phyloP scores from a whole-genome alignment of 2,113 vertebrate genomes.

The Pipra filicauda region DNA sequence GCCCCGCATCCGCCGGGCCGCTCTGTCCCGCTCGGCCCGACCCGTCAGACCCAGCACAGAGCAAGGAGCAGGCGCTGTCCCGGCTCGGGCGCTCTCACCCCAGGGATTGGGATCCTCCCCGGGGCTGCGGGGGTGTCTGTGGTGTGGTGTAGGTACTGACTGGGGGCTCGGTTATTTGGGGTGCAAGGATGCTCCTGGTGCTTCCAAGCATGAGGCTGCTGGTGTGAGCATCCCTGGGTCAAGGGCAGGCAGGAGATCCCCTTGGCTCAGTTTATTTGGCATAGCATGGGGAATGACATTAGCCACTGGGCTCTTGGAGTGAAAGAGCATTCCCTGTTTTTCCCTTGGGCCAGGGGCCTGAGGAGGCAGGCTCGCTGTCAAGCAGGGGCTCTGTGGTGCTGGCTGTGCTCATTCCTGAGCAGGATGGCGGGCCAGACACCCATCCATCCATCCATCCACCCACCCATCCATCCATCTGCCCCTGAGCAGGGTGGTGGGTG shows the following conservation, averaged over 20 bases:
- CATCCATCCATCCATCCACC: not conserved
- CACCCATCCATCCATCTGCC: rapidly evolving
- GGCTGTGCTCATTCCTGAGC: rapidly evolving
- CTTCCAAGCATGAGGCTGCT: not conserved
- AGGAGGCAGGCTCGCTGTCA: not conserved
- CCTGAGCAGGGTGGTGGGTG: not conserved
- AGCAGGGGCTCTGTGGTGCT: not conserved
- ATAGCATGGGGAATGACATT: not conserved
- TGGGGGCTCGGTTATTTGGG: not conserved
- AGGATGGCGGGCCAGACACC: not conserved
- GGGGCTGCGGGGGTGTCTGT: not conserved
- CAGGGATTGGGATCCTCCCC: not conserved
- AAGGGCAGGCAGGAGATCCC: conserved; percentile 26
- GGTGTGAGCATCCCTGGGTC: not conserved
- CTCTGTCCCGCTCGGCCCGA: not conserved
- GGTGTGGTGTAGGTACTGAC: not conserved
- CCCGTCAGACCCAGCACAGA: not conserved
- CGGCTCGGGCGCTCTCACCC: not conserved
- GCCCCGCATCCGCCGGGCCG: not conserved
- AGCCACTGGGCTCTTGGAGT: not conserved
- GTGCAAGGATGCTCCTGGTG: not conserved
- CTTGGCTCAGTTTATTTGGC: not conserved
- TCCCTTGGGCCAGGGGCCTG: not conserved
- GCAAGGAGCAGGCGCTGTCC: not conserved
- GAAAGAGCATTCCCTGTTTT: not conserved